A percentile compares a stretch with the other conserved stretches of the same genome.
These are phyloP conservation scores for Epinephelus malabaricus DNA, from an alignment of 2,797 vertebrate genomes.

Conservation along the genomic window DNA sequence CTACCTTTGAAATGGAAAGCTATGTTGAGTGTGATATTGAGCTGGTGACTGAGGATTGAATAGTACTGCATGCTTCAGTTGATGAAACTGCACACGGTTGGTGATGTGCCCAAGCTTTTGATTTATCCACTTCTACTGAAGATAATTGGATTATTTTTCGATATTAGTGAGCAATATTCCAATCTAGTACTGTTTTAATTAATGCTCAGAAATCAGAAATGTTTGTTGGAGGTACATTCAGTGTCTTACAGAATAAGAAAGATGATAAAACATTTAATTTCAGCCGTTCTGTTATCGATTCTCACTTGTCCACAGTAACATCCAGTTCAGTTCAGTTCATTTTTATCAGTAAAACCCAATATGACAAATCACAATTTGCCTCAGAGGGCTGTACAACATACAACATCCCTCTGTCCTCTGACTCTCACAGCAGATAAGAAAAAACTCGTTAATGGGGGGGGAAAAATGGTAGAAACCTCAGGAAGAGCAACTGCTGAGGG, in stretches of 20 bases:
- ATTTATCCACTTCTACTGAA: neutral
- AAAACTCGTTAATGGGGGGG: too few relatives aligned
- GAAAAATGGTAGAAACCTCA: too few relatives aligned
- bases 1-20: conserved; percentile 17
- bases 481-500: too few relatives aligned
- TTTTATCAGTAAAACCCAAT: too few relatives aligned
- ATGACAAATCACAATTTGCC: too few relatives aligned
- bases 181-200: neutral
- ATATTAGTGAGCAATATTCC: neutral
- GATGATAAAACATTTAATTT: neutral
- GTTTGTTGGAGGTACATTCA: conserved; percentile 1
- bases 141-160: neutral
- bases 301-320: neutral
- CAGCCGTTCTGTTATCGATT: conserved; percentile 9
- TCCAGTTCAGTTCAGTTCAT: too few relatives aligned
- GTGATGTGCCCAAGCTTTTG: neutral
- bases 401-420: too few relatives aligned
- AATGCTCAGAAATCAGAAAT: neutral
- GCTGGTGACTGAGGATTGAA: conserved; percentile 6
- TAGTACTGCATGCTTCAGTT: conserved; percentile 2
- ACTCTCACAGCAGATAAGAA: too few relatives aligned
- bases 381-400: too few relatives aligned
- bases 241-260: neutral
- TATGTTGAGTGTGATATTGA: conserved; percentile 5
- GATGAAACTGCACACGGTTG: conserved; percentile 14